A percentile compares a stretch with the other conserved stretches of the same genome.
phyloP scores from a whole-genome alignment of 2,888 invertebrate species.

The Sarcophaga carnaria region DNA sequence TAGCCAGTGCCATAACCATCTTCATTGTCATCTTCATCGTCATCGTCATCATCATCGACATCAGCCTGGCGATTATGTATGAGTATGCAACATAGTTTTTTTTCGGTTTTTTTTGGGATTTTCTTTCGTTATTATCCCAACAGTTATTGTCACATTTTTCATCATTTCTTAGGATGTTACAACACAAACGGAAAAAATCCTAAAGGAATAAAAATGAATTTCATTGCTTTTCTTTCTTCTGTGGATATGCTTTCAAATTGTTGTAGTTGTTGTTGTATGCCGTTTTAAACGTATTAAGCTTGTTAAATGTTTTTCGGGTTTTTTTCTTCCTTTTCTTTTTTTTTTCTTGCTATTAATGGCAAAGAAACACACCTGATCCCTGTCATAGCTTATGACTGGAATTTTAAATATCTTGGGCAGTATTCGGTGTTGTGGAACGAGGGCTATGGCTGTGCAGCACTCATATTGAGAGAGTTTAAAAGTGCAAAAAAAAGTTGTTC shows the following conservation, averaged over 20 bases:
- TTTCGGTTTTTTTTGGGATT: not conserved
- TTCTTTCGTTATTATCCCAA: not conserved
- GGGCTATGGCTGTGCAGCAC: not conserved
- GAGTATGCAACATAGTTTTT: conserved; percentile 22
- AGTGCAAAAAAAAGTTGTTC: conserved; percentile 1
- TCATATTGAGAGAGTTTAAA: conserved; percentile 12
- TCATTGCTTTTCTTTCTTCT: not conserved
- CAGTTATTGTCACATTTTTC: conserved; percentile 60
- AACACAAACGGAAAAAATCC: conserved; percentile 9
- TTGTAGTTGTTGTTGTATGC: conserved; percentile 1
- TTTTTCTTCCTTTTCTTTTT: not conserved
- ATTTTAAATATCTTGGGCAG: conserved; percentile 61
- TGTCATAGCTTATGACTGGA: conserved; percentile 60
- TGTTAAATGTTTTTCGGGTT: conserved; percentile 52
- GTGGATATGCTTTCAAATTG: not conserved
- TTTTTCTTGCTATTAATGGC: not conserved
- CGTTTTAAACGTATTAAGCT: conserved; percentile 55
- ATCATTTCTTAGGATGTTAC: conserved; percentile 22
- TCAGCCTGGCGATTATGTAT: conserved; percentile 10
- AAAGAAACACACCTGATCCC: conserved; percentile 62
- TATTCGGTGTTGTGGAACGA: not conserved
- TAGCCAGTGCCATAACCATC: not conserved
- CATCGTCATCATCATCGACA: not conserved
- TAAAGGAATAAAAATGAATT: not conserved
- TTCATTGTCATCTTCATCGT: not conserved